A percentile compares a stretch with the other conserved stretches of the same genome.
phyloP scores from a whole-genome alignment of 2,113 vertebrate genomes.

The Pseudopipra pipra region DNA sequence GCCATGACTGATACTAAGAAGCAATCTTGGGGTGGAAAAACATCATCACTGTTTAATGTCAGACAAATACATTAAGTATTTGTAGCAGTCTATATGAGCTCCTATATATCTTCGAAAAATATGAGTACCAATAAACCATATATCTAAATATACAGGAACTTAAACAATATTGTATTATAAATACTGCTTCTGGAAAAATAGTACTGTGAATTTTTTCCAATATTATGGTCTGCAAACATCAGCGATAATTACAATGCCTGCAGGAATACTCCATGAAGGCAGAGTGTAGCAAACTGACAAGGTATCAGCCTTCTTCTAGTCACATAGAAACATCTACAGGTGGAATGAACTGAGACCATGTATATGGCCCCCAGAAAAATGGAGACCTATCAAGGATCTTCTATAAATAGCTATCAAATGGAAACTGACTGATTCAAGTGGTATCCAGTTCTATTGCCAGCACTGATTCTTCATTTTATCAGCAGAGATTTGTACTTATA shows the following conservation, averaged over 20 bases:
- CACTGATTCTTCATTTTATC: background rate
- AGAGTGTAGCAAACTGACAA: background rate
- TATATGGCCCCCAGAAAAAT: background rate
- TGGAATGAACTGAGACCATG: background rate
- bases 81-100: background rate
- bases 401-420: background rate
- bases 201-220: background rate
- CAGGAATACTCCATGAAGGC: background rate
- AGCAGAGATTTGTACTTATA: background rate
- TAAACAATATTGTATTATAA: background rate
- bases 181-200: background rate
- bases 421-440: background rate
- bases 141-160: background rate
- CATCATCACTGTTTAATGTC: background rate
- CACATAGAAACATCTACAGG: background rate
- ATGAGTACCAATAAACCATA: background rate
- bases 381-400: background rate
- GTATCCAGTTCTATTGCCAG: background rate
- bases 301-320: background rate
- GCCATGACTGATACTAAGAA: background rate
- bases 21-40: background rate
- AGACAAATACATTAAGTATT: background rate
- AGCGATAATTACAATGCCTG: background rate
- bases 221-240: background rate
- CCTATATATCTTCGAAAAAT: background rate